Conservation (phyloP, 1,140 invertebrate species). For the Plutomurus gul region DNA sequence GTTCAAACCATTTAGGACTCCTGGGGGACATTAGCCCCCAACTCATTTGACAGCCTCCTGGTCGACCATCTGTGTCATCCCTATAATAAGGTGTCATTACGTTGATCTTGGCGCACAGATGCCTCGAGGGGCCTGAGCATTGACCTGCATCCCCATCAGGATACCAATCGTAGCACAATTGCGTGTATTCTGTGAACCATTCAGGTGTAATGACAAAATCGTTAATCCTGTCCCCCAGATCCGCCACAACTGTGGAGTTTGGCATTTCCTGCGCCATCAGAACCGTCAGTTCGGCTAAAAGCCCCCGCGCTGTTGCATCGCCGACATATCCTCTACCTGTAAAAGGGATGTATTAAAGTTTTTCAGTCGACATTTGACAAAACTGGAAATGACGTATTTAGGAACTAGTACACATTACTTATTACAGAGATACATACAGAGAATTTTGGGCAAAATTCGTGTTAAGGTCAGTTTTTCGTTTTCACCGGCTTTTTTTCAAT, state of each 20-base stretch:
- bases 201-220: not conserved
- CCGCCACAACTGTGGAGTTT: not conserved
- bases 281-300: not conserved
- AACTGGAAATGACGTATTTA: too few relatives aligned
- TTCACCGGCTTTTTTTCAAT: too few relatives aligned
- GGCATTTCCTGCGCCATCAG: not conserved
- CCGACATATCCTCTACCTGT: not conserved
- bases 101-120: not conserved
- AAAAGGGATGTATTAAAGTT: too few relatives aligned
- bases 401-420: too few relatives aligned
- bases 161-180: not conserved
- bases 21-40: not conserved
- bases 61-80: not conserved
- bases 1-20: not conserved
- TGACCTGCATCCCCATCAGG: not conserved
- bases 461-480: too few relatives aligned
- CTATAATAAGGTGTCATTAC: not conserved
- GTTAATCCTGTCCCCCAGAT: not conserved
- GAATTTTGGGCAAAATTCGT: too few relatives aligned
- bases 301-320: not conserved
- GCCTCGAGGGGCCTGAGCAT: not conserved
- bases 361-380: too few relatives aligned
- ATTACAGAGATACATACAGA: too few relatives aligned
- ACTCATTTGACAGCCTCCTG: not conserved
- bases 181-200: not conserved